A percentile compares a stretch with the other conserved stretches of the same genome.
phyloP scores from a whole-genome alignment of 2,797 vertebrate genomes.

The Pseudochaenichthys georgianus region DNA sequence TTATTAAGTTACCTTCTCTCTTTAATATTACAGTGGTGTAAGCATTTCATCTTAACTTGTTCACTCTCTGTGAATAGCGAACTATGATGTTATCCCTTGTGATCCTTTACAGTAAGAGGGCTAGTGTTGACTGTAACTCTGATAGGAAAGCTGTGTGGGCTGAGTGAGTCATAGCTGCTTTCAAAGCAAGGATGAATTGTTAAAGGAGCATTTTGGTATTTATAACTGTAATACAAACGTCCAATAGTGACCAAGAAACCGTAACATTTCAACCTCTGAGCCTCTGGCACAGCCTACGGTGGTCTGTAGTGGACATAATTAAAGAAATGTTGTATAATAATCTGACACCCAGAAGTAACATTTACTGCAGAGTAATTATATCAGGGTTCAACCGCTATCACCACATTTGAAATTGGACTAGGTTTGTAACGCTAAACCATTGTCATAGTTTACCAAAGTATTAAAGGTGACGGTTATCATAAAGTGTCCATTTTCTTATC shows the following conservation, averaged over 20 bases:
- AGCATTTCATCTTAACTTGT: neutral
- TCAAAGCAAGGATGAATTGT: constrained; percentile 43
- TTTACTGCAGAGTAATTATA: neutral
- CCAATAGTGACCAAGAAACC: constrained; percentile 20
- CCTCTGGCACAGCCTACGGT: neutral
- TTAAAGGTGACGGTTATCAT: too few species aligned
- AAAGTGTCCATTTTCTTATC: too few species aligned
- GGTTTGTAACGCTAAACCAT: too few species aligned
- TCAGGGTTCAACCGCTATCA: neutral
- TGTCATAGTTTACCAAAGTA: too few species aligned
- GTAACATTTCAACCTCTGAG: neutral
- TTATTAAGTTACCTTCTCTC: neutral
- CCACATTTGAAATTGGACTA: neutral
- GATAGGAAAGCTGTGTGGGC: constrained; percentile 57
- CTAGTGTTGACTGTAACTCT: constrained; percentile 57
- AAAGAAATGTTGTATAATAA: constrained; percentile 14
- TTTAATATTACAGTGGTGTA: neutral
- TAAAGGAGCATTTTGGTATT: constrained; percentile 42
- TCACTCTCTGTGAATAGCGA: constrained; percentile 24
- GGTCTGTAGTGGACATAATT: constrained; percentile 24
- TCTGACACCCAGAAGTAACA: neutral
- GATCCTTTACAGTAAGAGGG: constrained; percentile 49
- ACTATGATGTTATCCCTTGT: constrained; percentile 27
- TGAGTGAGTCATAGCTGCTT: constrained; percentile 59
- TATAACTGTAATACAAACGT: constrained; percentile 21